These are phyloP conservation scores for Forficula auricularia DNA, from an alignment of 1,140 invertebrate genomes.

Conservation along the genomic window DNA sequence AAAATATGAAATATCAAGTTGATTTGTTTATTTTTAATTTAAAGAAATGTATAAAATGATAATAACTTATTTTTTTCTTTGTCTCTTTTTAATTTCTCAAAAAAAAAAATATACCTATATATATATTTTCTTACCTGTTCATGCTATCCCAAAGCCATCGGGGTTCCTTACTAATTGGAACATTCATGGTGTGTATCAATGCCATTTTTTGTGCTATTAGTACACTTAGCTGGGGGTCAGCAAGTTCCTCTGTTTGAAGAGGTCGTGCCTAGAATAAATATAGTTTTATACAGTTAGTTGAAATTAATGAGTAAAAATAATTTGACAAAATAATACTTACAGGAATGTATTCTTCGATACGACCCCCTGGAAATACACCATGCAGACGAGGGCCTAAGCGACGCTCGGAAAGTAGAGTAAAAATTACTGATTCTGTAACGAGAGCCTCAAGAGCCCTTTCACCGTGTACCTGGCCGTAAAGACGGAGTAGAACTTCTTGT, in stretches of 20 bases:
- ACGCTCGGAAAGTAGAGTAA: conserved; percentile 81
- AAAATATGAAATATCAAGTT: too few species aligned
- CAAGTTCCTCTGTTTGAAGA: conserved; percentile 57
- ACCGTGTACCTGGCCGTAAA: conserved; percentile 81
- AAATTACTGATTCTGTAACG: conserved; percentile 89
- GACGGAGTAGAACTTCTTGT: conserved; percentile 59
- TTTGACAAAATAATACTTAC: conserved; percentile 29
- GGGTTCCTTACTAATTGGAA: conserved; percentile 86
- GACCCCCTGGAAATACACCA: conserved; percentile 86
- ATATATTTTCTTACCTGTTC: conserved; percentile 55
- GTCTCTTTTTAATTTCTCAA: too few species aligned
- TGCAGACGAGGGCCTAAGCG: conserved; percentile 84
- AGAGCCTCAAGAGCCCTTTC: conserved; percentile 67
- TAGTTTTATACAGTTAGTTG: too few species aligned
- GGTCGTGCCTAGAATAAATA: conserved; percentile 49
- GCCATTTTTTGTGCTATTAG: conserved; percentile 84
- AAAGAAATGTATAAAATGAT: too few species aligned
- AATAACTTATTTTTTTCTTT: too few species aligned
- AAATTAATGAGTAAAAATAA: too few species aligned
- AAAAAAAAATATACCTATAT: too few species aligned
- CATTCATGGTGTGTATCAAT: conserved; percentile 73
- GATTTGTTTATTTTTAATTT: too few species aligned
- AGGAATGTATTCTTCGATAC: conserved; percentile 92
- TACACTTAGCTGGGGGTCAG: conserved; percentile 52
- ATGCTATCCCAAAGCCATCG: conserved; percentile 85